Evolutionary conservation across 2,113 vertebrate genomes (phyloP).

Genomic region (Pseudorhombus dupliciocellatus): DNA sequence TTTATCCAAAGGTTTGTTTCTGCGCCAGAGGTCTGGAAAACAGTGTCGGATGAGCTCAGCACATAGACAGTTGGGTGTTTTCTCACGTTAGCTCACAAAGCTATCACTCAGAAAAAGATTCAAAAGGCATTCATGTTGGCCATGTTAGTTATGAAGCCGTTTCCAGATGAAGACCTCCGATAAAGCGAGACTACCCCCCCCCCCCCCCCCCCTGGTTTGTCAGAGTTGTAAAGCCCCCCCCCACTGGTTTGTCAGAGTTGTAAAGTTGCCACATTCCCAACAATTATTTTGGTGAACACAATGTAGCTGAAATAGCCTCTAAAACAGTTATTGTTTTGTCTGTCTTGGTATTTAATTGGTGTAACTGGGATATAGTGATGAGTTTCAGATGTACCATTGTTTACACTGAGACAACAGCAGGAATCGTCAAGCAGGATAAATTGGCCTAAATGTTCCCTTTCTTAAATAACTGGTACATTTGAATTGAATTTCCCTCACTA

Average conservation of each 20-base stretch:
- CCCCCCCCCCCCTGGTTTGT: no score
- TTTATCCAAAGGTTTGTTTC: conserved; percentile 26
- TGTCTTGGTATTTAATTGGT: not conserved
- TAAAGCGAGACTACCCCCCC: no score
- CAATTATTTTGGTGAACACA: not conserved
- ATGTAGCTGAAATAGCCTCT: not conserved
- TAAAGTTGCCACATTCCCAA: not conserved
- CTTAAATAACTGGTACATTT: not conserved
- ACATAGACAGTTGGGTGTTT: conserved; percentile 5
- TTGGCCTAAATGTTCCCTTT: not conserved
- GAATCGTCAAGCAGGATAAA: not conserved
- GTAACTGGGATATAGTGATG: not conserved
- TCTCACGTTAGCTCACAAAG: not conserved
- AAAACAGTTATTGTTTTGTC: not conserved
- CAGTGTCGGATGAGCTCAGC: conserved; percentile 36
- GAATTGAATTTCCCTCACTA: not conserved
- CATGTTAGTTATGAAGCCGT: not conserved
- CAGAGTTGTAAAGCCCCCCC: no score
- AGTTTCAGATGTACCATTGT: not conserved
- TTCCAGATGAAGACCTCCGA: no score
- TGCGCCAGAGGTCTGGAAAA: conserved; percentile 38
- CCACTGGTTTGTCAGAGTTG: no score
- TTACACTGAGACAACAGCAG: not conserved
- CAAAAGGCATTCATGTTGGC: not conserved
- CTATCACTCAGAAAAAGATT: not conserved